A percentile compares a stretch with the other conserved stretches of the same genome.
Conservation (phyloP, 2,113 vertebrate species). For the Bufo bufo region DNA sequence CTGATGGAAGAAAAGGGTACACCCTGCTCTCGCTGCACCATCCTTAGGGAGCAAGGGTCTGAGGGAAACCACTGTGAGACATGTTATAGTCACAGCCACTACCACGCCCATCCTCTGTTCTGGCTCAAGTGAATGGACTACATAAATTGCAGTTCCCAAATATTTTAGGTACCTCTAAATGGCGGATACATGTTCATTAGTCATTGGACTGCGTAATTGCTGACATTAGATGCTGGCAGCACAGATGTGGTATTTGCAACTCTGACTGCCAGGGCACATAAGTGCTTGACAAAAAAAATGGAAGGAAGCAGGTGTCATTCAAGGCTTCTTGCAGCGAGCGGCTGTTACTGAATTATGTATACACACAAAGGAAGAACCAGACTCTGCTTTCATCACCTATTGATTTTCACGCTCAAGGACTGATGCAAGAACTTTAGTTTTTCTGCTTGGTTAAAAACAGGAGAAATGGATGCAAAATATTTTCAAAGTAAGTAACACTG, state of each 20-base stretch:
- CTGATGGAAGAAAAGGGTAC: no score
- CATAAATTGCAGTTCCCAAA: no score
- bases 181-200: not conserved
- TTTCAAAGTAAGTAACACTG: not conserved
- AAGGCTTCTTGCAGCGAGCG: conserved; percentile 19
- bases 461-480: not conserved
- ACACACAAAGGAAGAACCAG: conserved; percentile 28
- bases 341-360: conserved; percentile 45
- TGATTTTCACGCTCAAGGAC: conserved; percentile 29
- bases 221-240: not conserved
- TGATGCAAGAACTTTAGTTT: not conserved
- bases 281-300: not conserved
- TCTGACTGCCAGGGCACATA: not conserved
- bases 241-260: not conserved
- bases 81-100: no score
- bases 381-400: conserved; percentile 35
- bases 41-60: no score
- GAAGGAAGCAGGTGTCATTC: conserved; percentile 39
- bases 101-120: no score
- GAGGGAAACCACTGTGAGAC: no score
- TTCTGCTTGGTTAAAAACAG: not conserved
- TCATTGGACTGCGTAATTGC: not conserved
- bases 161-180: not conserved
- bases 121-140: no score
- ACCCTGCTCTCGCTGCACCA: no score